Percentiles rank a stretch among this genome's conserved stretches.
phyloP scores from a whole-genome alignment of 1,140 invertebrate species.

The Penaeus indicus region DNA sequence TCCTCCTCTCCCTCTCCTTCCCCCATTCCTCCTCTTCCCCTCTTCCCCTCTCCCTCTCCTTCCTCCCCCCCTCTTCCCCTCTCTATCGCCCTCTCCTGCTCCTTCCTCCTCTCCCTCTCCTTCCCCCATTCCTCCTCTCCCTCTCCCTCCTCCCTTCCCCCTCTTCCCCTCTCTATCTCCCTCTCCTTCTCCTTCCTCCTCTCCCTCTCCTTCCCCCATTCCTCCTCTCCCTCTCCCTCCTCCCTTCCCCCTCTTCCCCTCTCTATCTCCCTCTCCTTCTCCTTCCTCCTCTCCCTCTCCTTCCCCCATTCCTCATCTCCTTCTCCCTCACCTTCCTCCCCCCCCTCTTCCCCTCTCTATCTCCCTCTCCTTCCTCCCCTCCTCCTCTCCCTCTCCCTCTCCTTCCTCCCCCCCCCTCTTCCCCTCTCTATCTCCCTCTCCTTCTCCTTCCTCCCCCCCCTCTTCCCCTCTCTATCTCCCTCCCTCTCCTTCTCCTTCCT shows the following conservation, averaged over 20 bases:
- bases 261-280: too few species aligned
- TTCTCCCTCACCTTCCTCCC: background rate
- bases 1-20: background rate
- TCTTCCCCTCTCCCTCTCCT: too few species aligned
- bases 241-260: background rate
- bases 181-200: too few species aligned
- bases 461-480: background rate
- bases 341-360: too few species aligned
- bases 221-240: background rate
- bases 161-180: background rate
- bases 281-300: background rate
- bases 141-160: background rate
- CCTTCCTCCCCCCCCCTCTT: background rate
- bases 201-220: background rate
- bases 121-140: background rate
- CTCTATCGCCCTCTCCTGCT: too few species aligned
- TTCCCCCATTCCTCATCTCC: background rate
- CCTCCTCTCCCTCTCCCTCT: background rate
- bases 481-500: background rate
- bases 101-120: background rate
- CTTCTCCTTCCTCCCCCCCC: background rate
- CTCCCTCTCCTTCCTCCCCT: background rate
- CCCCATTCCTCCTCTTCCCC: too few species aligned
- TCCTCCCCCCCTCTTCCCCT: too few species aligned
- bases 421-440: background rate